Evolutionary conservation across 2,888 invertebrate genomes (phyloP), one percentile per base, ranked within the genome.

Genomic region (Epinotia nisella): DNA sequence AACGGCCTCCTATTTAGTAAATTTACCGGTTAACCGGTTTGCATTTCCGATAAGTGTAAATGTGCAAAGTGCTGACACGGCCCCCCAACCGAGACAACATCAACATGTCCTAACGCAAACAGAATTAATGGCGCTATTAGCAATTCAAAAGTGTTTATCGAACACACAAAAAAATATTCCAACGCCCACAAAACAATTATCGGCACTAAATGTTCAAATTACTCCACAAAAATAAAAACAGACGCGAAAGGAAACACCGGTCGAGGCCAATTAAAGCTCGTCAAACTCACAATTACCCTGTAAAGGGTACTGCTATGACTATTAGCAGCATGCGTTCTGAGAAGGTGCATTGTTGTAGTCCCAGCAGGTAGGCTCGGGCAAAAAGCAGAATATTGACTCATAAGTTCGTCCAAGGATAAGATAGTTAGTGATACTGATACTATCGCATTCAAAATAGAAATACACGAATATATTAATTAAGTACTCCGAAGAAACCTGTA

Each of bases 1-100:
- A n/a, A n/a, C n/a, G n/a, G n/a, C n/a, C n/a, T n/a, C n/a, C n/a
- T n/a, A n/a, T n/a, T n/a, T n/a, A n/a, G n/a, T n/a, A n/a, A n/a
- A n/a, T n/a, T n/a, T n/a, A n/a, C n/a, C n/a, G n/a, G n/a, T n/a
- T n/a, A n/a, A n/a, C n/a, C n/a, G n/a, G n/a, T n/a, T n/a, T n/a
- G n/a, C n/a, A n/a, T n/a, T n/a, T n/a, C n/a, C n/a, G n/a, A n/a
- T 66, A 10, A n/a, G 3, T n/a, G 85, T 83, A 90, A 87, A 89
- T 85, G 88, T 87, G 90, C 88, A 85, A 87, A 89, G 87, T 88
- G 89, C 85, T 88, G 87, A 89, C 87, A 87, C 84, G 82, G 85
- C 83, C 81, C 83, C 83, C 83, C 81, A 80, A 84, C 41, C 49
- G 83, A 84, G 81, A 82, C 89, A 87, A 87, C 88, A 87, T 85